A percentile compares a stretch with the other conserved stretches of the same genome.
Conservation (phyloP, 2,797 vertebrate genomes). For the Rhincodon typus region DNA sequence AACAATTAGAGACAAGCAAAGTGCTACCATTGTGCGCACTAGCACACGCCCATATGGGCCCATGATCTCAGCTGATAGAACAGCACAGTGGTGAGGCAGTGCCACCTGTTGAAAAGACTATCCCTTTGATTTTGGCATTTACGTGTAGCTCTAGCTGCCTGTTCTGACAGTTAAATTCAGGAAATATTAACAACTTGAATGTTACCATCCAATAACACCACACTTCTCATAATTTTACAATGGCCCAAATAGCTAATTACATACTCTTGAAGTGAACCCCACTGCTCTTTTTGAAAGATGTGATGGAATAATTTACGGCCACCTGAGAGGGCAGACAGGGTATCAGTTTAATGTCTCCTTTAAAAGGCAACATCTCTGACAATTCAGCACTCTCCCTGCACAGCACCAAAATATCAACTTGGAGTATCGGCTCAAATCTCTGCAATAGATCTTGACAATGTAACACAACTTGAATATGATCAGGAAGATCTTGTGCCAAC, state of each 20-base stretch:
- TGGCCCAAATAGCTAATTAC: background rate
- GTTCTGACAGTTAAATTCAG: background rate
- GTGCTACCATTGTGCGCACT: background rate
- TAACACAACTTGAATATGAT: background rate
- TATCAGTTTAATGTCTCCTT: background rate
- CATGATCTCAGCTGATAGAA: background rate
- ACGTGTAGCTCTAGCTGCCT: background rate
- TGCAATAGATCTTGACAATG: background rate
- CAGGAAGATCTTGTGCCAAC: background rate
- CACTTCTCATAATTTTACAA: background rate
- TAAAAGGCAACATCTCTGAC: background rate
- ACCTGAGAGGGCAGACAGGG: background rate
- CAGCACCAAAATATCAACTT: background rate
- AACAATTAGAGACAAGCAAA: background rate
- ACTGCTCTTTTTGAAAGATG: background rate
- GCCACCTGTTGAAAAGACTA: background rate
- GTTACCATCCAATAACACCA: background rate
- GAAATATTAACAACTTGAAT: background rate
- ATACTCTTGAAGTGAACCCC: background rate
- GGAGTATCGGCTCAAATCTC: background rate
- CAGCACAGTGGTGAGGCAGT: background rate
- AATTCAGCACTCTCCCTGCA: background rate
- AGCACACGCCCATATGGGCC: background rate
- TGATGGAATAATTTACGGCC: background rate
- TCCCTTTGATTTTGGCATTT: background rate